Evolutionary conservation across 53 echinoderm and acorn worm genomes (phyloP), one percentile per base, ranked within the genome.

Genomic region (Paracentrotus lividus): DNA sequence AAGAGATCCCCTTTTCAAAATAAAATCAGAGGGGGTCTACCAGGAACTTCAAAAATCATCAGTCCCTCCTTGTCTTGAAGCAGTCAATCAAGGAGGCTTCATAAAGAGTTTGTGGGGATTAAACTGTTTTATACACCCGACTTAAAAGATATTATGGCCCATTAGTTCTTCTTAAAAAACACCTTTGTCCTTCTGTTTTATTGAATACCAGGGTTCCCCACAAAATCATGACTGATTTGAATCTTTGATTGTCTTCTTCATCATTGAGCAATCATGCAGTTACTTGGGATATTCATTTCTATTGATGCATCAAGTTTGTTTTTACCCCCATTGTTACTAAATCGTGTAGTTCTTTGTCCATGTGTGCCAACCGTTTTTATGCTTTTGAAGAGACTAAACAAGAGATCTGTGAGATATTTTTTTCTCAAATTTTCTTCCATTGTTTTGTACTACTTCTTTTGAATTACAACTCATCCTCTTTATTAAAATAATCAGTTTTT

Each of bases 91-190:
- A n/a, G 21, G 26, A 3, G 47, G 81, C 12, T 26, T 26, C 47
- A n/a, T 44, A 81, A 26, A 9, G 47, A 40, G 12, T 81, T 9
- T 49, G 2, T 27, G 45, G 44, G 81, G n/a, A 81, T 81, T 47
- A 81, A 49, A 81, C 44, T 44, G 47, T 27, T 45, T 81, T n/a
- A 81, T 81, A 81, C 81, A 45, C 47, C 47, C 2, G 81, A 81
- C 81, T 81, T 81, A 81, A 21, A 8, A n/a, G 81, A 81, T 81
- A 81, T 81, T 81, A 81, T 47, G 81, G 45, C 21, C 47, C 81
- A 81, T 81, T 81, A 81, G 47, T n/a, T 47, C 81, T 27, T 45
- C 81, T 49, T 81, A 81, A 42, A 81, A 81, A 24, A n/a, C 81
- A 47, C 81, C 13, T 81, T 81, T 44, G 44, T 81, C 81, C 47